A percentile compares a stretch with the other conserved stretches of the same genome.
phyloP scores from a whole-genome alignment of 2,797 vertebrate species.

The Melanotaenia trifasciata region DNA sequence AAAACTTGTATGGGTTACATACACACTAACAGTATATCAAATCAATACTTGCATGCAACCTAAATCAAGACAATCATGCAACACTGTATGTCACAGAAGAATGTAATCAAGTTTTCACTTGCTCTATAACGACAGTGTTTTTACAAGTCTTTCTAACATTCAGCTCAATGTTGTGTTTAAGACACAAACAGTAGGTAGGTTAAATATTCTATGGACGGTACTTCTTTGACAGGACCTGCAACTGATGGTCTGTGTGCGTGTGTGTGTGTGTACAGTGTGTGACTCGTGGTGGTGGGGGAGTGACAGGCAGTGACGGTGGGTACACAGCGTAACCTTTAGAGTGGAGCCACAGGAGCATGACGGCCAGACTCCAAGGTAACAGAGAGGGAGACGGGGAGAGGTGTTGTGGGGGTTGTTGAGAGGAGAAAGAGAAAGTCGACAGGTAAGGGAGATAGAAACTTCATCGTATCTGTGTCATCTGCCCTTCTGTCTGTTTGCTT shows the following conservation, averaged over 20 bases:
- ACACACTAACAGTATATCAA: neutral
- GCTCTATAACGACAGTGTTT: slow-evolving; percentile 31
- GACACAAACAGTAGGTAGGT: slow-evolving; percentile 36
- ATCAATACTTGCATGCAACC: neutral
- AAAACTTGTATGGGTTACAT: too few relatives aligned
- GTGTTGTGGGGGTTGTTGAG: slow-evolving; percentile 58
- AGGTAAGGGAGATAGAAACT: slow-evolving; percentile 71
- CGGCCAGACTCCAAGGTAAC: slow-evolving; percentile 81
- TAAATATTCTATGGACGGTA: slow-evolving; percentile 46
- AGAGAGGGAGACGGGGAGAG: slow-evolving; percentile 64
- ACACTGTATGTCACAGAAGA: neutral
- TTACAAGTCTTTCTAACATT: slow-evolving; percentile 39
- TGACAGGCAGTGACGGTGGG: slow-evolving; percentile 81
- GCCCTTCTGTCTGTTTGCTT: slow-evolving; percentile 60
- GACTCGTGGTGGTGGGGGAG: slow-evolving; percentile 46
- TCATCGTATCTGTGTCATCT: slow-evolving; percentile 69
- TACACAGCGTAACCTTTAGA: slow-evolving; percentile 83
- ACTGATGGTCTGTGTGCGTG: slow-evolving; percentile 46
- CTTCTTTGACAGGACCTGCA: slow-evolving; percentile 67
- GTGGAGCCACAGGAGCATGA: slow-evolving; percentile 82
- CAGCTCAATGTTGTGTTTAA: slow-evolving; percentile 46
- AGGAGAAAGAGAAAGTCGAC: slow-evolving; percentile 69
- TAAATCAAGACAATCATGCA: neutral
- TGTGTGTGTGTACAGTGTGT: slow-evolving; percentile 30
- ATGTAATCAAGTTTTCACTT: neutral